phyloP scores from a whole-genome alignment of 2,797 vertebrate genomes.

The Enteromius fasciolatus region DNA sequence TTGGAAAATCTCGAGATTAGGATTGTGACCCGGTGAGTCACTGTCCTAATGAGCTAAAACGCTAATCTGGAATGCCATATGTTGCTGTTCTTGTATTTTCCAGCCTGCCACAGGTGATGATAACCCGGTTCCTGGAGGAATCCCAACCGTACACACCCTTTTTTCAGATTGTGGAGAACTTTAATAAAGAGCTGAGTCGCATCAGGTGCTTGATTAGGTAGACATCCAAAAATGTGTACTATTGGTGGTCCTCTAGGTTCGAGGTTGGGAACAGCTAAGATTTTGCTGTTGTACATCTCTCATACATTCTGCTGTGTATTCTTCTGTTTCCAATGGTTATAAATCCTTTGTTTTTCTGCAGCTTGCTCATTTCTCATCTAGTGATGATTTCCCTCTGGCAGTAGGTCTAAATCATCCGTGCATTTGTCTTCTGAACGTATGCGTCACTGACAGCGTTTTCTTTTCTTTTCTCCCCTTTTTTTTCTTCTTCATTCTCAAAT shows the following conservation, averaged over 20 bases:
- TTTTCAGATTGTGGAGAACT: not conserved
- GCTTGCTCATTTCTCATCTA: not conserved
- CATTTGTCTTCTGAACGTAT: constrained; percentile 3
- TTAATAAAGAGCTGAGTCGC: not conserved
- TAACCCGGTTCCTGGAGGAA: not conserved
- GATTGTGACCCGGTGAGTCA: constrained; percentile 72
- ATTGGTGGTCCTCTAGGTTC: not conserved
- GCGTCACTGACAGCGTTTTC: not conserved
- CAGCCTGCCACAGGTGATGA: constrained; percentile 62
- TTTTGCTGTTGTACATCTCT: not conserved
- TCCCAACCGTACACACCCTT: not conserved
- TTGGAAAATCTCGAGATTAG: constrained; percentile 71
- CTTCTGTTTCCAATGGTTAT: not conserved
- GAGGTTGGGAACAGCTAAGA: not conserved
- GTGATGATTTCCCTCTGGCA: not conserved
- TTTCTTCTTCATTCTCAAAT: constrained; percentile 14
- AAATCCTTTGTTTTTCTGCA: not conserved
- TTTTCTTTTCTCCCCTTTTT: not conserved
- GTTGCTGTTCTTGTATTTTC: constrained; percentile 76
- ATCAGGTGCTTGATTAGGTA: not conserved
- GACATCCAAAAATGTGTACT: constrained; percentile 6
- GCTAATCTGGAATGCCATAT: constrained; percentile 85
- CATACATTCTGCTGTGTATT: not conserved
- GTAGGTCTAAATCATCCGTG: constrained; percentile 16
- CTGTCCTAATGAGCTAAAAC: constrained; percentile 84